Evolutionary conservation across 2,113 vertebrate genomes (phyloP), one percentile per base, ranked within the genome.

Genomic region (Etheostoma spectabile): DNA sequence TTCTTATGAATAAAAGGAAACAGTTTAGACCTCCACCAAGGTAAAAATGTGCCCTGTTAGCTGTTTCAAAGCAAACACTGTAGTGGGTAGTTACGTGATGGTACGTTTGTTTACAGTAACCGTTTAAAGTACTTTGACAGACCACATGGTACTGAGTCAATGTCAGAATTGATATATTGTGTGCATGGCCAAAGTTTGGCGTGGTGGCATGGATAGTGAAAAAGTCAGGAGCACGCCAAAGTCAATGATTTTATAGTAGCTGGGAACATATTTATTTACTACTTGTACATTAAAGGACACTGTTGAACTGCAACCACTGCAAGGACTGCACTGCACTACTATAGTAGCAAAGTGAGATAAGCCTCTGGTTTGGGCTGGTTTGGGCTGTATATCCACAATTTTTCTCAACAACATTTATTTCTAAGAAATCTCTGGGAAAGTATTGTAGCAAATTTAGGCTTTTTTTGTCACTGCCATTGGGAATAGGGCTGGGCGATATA

Each of bases 11-110:
- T 60, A 84, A 72, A 33, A 84, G 67, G 69, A 83, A 69, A 59
- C 51, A 73, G 53, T 57, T 80, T 3, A 62, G 84, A 87, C 67
- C 63, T 83, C 74, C 76, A 51, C 68, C 33, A 57, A 73, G 61
- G 68, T 82, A 62, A 78, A 63, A 65, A 80, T 55, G n/a, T 49
- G 30, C 18, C 30, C 22, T 35, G 81, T 72, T 76, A 8, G 30
- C 65, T 51, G 65, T 63, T 19, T 59, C 8, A 46, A 19, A 62
- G 68, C 76, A 55, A 85, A 74, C n/a, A 8, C 21, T 55, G 46
- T 42, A 45, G 12, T 30, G 38, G n/a, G 63, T 38, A 60, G 33
- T 63, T 38, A 60, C 48, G 56, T 15, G 48, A 71, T 49, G 46
- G 1, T 49, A 66, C 8, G 0, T 24, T 70, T 27, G 18, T 49